Evolutionary conservation across 2,113 vertebrate species (phyloP).

Genomic region (Ctenodactylus gundi): DNA sequence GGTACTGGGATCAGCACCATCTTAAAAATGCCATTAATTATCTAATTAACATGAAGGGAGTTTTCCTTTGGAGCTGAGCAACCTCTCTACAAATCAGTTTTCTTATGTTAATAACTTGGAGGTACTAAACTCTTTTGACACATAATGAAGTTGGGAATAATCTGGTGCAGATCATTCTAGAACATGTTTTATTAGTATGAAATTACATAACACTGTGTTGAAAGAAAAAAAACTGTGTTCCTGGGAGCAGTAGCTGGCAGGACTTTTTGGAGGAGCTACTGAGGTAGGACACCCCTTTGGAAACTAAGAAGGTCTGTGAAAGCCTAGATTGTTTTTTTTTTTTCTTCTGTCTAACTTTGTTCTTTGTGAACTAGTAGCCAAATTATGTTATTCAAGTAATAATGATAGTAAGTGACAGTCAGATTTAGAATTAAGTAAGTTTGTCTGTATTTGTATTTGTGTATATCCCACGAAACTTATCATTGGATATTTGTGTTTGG

Average conservation of each 20-base stretch:
- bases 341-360: not conserved
- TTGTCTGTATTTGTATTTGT: not conserved
- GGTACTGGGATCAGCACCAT: conserved; percentile 65
- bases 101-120: conserved; percentile 38
- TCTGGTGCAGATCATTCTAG: conserved; percentile 32
- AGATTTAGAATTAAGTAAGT: not conserved
- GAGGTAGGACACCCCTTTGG: not conserved
- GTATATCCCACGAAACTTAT: not conserved
- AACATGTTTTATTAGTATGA: not conserved
- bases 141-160: conserved; percentile 36
- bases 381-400: not conserved
- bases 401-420: not conserved
- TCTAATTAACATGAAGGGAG: conserved; percentile 60
- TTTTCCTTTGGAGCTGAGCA: conserved; percentile 52
- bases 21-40: conserved; percentile 70
- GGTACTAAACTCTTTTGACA: conserved; percentile 23
- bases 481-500: not conserved
- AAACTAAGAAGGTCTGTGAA: not conserved
- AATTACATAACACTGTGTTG: not conserved
- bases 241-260: not conserved
- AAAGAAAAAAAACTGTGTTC: not conserved
- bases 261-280: not conserved
- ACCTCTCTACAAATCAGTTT: conserved; percentile 50
- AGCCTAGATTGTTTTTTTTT: not conserved
- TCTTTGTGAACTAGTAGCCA: not conserved